Base-by-base conservation (phyloP, 2,888 invertebrate genomes). In the Sepioteuthis lessoniana region DNA sequence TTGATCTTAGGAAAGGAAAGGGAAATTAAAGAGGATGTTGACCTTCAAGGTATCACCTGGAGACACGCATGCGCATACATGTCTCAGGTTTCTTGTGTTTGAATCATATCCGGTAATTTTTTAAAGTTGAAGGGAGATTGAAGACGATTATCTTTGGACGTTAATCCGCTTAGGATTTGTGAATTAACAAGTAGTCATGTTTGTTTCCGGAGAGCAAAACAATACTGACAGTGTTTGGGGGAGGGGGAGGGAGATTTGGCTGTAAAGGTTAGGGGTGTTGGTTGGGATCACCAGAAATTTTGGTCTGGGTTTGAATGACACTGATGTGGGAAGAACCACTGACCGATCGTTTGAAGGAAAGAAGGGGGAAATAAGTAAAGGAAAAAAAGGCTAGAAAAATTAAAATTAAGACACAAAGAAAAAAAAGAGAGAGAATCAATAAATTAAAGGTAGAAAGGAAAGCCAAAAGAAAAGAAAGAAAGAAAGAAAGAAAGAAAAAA, bases 191-290 rank as follows among this genome's bases (percentile, higher is more conserved):
- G n/a, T 7, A 31, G 76, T n/a, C 76, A 76, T n/a, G 16, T 76
- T 76, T 76, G 76, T 13, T 76, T 76, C 76, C n/a, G 16, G 76
- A n/a, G 16, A n/a, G n/a, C n/a, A n/a, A n/a, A n/a, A n/a, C 13
- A 76, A 31, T 31, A n/a, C 76, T 76, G 31, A 76, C 76, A n/a
- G 31, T 2, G 8, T n/a, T n/a, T n/a, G n/a, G 31, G 76, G 16
- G 8, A 10, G n/a, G 10, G n/a, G 2, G 0, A 1, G n/a, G 8
- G 31, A 8, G 19, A 10, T n/a, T 76, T n/a, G 1, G n/a, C 7
- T 2, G 31, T 31, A 31, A 76, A 76, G n/a, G n/a, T 31, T 76
- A 0, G 1, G 8, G 76, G 76, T 8, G 76, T n/a, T 76, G 76
- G 76, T 10, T 76, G 31, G 0, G n/a, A n/a, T 7, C 7, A n/a